Evolutionary conservation across 1,140 invertebrate genomes (phyloP).

Genomic region (Hestina assimilis): DNA sequence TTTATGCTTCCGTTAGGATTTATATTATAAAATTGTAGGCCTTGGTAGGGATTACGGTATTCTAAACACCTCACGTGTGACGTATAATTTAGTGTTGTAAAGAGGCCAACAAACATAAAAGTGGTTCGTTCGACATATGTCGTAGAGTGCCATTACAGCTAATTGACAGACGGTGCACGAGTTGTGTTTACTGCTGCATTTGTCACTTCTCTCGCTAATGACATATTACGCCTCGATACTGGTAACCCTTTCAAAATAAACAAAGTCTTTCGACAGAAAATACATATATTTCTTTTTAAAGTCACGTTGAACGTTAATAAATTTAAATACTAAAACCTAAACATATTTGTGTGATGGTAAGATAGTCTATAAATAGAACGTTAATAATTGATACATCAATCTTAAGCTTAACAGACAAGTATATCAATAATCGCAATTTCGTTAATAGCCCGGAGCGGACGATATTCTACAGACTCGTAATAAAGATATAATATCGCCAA

Average conservation of each 20-base stretch:
- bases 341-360: background rate
- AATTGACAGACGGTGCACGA: conserved; percentile 53
- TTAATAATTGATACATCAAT: conserved; percentile 4
- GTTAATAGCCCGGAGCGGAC: conserved; percentile 59
- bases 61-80: background rate
- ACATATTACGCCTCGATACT: conserved; percentile 43
- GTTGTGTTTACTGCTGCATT: conserved; percentile 57
- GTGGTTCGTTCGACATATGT: conserved; percentile 25
- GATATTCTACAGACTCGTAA: conserved; percentile 52
- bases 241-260: conserved; percentile 59
- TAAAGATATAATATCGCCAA: conserved; percentile 72
- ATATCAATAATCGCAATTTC: conserved; percentile 72
- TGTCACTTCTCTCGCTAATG: conserved; percentile 64
- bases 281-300: background rate
- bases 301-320: background rate
- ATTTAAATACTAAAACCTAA: background rate
- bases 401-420: conserved; percentile 46
- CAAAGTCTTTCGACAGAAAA: conserved; percentile 16
- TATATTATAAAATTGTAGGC: no score
- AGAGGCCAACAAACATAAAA: conserved; percentile 21
- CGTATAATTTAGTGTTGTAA: conserved; percentile 15
- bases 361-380: background rate
- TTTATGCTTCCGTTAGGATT: no score
- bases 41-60: background rate
- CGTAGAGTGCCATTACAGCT: conserved; percentile 21